Evolutionary conservation across 2,113 vertebrate species (phyloP), one percentile per base, ranked within the genome.

Genomic region (Melospiza georgiana): DNA sequence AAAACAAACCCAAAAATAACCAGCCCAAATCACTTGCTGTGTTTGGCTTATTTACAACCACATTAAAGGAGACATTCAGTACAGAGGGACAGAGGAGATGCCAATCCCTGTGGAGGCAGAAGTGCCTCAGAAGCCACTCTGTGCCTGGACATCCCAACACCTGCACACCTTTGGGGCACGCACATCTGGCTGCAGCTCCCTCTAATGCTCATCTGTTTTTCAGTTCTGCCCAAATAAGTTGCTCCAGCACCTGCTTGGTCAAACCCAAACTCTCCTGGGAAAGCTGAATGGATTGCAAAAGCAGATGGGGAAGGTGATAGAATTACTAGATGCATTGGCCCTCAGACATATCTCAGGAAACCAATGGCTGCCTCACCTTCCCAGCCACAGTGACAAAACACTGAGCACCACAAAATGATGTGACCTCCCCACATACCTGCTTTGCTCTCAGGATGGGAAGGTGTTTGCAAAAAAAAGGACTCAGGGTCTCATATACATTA

Each of bases 131-230:
- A 79, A 82, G 6, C 22, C 21, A 0, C 37, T 11, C 44, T 12
- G 9, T 78, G 48, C 46, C 24, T 20, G 4, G 33, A 31, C 19
- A 55, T 25, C 18, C 12, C 46, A 93, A 74, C 80, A 71, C 28
- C 80, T 68, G 65, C 51, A 74, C 51, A 54, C 14, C 11, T 31
- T 39, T 67, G 87, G 5, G 0, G 22, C 1, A 1, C 1, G 15
- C 55, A 78, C 59, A 61, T 43, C 84, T 95, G 88, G 41, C 55
- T 5, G 2, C 59, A 81, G 92, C 84, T 87, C 96, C 88, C 88
- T 88, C 96, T 95, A 78, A 68, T 69, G 94, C 22, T 77, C 71
- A 44, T 46, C 27, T 59, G 0, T 30, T 87, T 89, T 69, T 73
- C 68, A 89, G 15, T 68, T 84, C 33, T 41, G 27, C 18, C 19